Conservation (phyloP, 2,797 vertebrate species). For the Poeciliopsis paucimaculata region DNA sequence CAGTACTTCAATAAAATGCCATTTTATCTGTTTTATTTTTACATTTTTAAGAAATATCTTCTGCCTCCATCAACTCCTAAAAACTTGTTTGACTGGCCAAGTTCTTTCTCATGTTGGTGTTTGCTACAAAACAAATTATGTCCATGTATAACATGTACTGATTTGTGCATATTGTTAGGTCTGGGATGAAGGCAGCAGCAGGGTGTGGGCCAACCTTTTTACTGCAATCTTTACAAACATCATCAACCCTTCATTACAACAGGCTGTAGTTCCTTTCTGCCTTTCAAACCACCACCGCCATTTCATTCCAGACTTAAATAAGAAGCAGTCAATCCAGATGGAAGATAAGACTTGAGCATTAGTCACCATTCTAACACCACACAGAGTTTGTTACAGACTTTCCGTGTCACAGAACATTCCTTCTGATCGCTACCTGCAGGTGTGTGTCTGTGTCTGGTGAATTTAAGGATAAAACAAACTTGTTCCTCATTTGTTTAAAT, state of each 20-base stretch:
- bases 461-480: no score
- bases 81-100: not conserved
- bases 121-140: not conserved
- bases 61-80: not conserved
- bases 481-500: no score
- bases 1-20: not conserved
- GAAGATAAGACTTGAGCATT: constrained; percentile 29
- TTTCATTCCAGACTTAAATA: constrained; percentile 18
- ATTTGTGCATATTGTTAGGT: not conserved
- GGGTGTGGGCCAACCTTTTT: not conserved
- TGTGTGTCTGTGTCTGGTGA: no score
- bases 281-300: not conserved
- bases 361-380: constrained; percentile 17
- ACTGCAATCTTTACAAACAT: not conserved
- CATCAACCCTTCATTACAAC: not conserved
- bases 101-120: not conserved
- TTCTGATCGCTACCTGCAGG: not conserved
- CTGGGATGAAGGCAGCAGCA: not conserved
- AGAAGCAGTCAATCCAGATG: constrained; percentile 22
- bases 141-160: not conserved
- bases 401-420: not conserved
- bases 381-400: not conserved
- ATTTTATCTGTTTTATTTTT: not conserved
- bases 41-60: not conserved
- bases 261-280: not conserved